Conservation (phyloP, 2,797 vertebrate genomes). For the Pipistrellus nathusii region DNA sequence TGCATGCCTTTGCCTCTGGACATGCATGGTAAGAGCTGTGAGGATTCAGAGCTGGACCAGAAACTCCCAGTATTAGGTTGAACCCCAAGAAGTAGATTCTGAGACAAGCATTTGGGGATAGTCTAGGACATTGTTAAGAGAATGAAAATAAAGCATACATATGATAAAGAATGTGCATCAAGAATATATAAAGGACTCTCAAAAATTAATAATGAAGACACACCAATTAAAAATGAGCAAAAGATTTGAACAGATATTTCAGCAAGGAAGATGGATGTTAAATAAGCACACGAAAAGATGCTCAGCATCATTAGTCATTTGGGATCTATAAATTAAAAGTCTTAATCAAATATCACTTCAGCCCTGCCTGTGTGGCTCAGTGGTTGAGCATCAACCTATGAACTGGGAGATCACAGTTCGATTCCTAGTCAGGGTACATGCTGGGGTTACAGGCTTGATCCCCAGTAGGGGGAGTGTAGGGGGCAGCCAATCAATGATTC, state of each 20-base stretch:
- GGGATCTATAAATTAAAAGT: neutral
- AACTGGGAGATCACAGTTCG: no score
- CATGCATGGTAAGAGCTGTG: neutral
- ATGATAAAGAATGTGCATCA: neutral
- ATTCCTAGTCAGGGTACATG: no score
- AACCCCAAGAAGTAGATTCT: neutral
- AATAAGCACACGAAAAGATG: neutral
- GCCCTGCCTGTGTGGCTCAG: no score
- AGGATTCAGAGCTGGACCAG: neutral
- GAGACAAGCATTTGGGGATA: neutral
- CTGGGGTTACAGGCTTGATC: no score
- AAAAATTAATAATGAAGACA: conserved; percentile 1
- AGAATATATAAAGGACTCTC: neutral
- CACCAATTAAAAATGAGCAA: conserved; percentile 27
- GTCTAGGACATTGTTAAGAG: neutral
- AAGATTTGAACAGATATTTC: neutral
- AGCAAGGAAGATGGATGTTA: neutral
- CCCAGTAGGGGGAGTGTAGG: no score
- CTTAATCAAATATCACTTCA: neutral
- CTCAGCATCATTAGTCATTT: neutral
- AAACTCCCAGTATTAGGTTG: neutral
- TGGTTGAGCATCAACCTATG: no score
- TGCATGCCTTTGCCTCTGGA: neutral
- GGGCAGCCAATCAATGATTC: no score
- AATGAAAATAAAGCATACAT: neutral